Percentiles rank a stretch among this genome's conserved stretches.
Evolutionary conservation across 2,888 invertebrate species (phyloP).

Genomic region (Clistopyga incitator): DNA sequence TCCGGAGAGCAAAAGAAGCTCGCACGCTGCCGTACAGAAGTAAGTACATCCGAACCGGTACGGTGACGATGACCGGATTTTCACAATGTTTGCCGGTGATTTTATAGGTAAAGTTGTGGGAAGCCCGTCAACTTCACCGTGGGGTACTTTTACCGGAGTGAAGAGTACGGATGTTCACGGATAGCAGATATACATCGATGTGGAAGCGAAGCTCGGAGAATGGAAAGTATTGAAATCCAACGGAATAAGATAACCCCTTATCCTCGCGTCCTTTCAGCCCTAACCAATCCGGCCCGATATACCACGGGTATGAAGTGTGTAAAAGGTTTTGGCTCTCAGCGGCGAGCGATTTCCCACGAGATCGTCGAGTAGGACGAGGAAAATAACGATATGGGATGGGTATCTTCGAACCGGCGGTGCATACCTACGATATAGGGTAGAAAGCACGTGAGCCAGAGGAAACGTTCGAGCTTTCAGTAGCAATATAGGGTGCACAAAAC

Average conservation of each 20-base stretch:
- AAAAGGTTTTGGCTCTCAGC: constrained; percentile 54
- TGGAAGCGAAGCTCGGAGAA: constrained; percentile 38
- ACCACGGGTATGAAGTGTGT: constrained; percentile 53
- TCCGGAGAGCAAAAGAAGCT: constrained; percentile 21
- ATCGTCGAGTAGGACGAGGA: constrained; percentile 55
- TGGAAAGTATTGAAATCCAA: constrained; percentile 61
- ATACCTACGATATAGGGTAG: constrained; percentile 16
- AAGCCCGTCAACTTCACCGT: constrained; percentile 25
- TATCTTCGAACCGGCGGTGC: constrained; percentile 32
- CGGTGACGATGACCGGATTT: constrained; percentile 18
- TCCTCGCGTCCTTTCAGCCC: constrained; percentile 39
- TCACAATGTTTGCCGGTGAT: background rate
- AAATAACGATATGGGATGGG: constrained; percentile 20
- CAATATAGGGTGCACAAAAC: constrained; percentile 35
- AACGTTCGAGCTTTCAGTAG: constrained; percentile 48
- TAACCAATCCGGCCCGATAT: constrained; percentile 38
- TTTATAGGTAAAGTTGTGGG: background rate
- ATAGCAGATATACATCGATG: constrained; percentile 17
- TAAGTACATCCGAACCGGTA: background rate
- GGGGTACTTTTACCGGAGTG: background rate
- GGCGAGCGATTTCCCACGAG: constrained; percentile 65
- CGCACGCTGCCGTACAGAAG: constrained; percentile 1
- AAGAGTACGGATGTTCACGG: background rate
- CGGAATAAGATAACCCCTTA: constrained; percentile 56
- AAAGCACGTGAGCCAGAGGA: constrained; percentile 42